phyloP scores from a whole-genome alignment of 2,113 vertebrate species.

The Emydocephalus ijimae region DNA sequence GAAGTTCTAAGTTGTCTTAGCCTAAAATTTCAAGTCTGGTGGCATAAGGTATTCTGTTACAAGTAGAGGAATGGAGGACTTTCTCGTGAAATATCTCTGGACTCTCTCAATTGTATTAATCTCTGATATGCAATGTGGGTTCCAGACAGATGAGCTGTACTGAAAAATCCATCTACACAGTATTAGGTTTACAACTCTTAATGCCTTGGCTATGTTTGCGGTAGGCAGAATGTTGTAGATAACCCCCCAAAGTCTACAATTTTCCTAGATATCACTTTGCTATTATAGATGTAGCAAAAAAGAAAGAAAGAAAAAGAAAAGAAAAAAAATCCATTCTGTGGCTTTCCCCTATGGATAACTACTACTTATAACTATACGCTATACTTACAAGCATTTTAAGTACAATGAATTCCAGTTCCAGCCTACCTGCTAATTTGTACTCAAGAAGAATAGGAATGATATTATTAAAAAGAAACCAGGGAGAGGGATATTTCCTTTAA shows the following conservation, averaged over 20 bases:
- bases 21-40: too few relatives aligned
- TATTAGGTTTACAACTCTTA: too few relatives aligned
- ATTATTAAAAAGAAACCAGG: neutral
- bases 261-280: neutral
- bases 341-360: neutral
- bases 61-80: too few relatives aligned
- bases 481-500: neutral
- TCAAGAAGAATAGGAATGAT: neutral
- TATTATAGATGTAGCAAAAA: neutral
- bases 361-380: neutral
- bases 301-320: too few relatives aligned
- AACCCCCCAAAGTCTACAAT: neutral
- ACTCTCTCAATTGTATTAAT: too few relatives aligned
- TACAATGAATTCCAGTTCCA: neutral
- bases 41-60: too few relatives aligned
- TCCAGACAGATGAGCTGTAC: too few relatives aligned
- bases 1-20: too few relatives aligned
- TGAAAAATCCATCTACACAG: too few relatives aligned
- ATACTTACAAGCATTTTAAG: neutral
- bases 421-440: neutral
- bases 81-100: too few relatives aligned
- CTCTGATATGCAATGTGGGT: too few relatives aligned
- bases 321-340: neutral
- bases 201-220: neutral
- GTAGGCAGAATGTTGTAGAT: neutral